A percentile compares a stretch with the other conserved stretches of the same genome.
Conservation (phyloP, 2,113 vertebrate genomes). For the Trichechus manatus region DNA sequence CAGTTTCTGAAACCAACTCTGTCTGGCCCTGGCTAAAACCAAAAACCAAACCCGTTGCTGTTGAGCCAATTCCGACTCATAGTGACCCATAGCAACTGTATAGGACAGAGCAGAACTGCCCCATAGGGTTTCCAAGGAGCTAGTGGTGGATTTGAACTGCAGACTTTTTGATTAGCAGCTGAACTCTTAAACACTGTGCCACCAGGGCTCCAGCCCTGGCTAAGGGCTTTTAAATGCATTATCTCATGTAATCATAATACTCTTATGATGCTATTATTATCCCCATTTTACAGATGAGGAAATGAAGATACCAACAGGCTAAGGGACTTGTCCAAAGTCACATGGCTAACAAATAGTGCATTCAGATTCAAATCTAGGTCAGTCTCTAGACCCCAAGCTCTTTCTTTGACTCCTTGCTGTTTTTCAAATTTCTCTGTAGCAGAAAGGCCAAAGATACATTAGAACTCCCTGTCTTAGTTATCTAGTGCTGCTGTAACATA, state of each 20-base stretch:
- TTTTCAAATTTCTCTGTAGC: not conserved
- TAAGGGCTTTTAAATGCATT: slow-evolving; percentile 29
- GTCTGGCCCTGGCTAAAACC: not conserved
- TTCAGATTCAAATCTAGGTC: not conserved
- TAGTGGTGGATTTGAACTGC: no score
- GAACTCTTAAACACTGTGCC: no score
- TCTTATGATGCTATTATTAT: not conserved
- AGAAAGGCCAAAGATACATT: not conserved
- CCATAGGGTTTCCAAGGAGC: no score
- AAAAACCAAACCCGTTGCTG: no score
- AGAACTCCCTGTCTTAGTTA: no score
- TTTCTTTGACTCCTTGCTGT: not conserved
- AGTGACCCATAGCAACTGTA: no score
- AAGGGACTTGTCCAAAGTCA: not conserved
- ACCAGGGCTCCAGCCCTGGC: no score
- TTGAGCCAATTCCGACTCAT: no score
- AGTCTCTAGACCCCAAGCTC: not conserved
- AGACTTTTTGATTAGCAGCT: no score
- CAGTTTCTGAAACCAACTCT: not conserved
- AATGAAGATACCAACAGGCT: not conserved
- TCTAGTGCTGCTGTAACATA: no score
- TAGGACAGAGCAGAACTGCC: no score
- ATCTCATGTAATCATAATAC: not conserved
- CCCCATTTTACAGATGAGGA: slow-evolving; percentile 2
- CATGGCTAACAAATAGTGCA: not conserved